A percentile compares a stretch with the other conserved stretches of the same genome.
These are phyloP conservation scores for Struthio camelus DNA, from an alignment of 2,113 vertebrate genomes.

Conservation along the genomic window DNA sequence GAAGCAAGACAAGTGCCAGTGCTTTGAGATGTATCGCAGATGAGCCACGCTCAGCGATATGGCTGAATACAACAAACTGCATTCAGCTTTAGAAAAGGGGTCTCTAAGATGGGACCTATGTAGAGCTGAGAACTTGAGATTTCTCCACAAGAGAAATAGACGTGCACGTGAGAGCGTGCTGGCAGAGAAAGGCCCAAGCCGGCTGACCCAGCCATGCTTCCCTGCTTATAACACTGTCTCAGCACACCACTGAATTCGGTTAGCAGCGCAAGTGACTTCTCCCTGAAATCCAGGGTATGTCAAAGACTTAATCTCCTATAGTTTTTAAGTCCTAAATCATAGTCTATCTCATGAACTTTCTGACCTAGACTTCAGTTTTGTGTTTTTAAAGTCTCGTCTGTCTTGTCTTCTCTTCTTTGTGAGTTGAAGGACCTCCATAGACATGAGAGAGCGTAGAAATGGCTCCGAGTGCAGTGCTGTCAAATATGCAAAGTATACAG, in stretches of 20 bases:
- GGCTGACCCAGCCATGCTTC: neutral
- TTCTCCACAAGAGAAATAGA: neutral
- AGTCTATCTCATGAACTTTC: neutral
- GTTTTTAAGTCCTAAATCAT: neutral
- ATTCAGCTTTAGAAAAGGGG: neutral
- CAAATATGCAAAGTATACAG: neutral
- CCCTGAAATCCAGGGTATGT: neutral
- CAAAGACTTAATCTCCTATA: neutral
- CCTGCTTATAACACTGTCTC: neutral
- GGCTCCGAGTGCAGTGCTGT: neutral
- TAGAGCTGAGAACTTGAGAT: neutral
- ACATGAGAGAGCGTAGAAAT: neutral
- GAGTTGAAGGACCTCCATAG: neutral
- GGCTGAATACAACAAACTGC: neutral
- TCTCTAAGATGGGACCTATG: neutral
- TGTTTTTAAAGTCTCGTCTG: neutral
- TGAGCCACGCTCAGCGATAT: neutral
- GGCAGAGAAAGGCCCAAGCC: neutral
- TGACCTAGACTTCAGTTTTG: neutral
- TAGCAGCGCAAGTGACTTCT: neutral
- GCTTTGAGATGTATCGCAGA: neutral
- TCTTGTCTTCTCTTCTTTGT: neutral
- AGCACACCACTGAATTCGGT: neutral
- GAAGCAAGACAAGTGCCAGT: neutral
- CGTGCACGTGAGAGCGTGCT: neutral